phyloP scores from a whole-genome alignment of 1,140 invertebrate genomes.

The Helicoverpa zea region DNA sequence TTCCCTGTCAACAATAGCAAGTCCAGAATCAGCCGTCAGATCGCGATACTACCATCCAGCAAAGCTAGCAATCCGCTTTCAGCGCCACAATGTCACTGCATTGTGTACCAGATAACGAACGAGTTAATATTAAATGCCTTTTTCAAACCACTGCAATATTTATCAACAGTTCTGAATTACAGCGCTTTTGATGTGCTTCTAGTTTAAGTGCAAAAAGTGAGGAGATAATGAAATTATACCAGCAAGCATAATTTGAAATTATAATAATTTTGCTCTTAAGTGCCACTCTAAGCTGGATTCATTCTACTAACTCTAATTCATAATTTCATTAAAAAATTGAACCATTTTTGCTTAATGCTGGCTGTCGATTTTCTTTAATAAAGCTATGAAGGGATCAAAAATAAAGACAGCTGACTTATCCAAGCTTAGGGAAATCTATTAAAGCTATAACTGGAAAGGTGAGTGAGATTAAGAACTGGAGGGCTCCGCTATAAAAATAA shows the following conservation, averaged over 20 bases:
- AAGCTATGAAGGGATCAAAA: too few species aligned
- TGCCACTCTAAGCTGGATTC: not conserved
- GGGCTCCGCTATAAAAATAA: not conserved
- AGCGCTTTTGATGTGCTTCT: constrained; percentile 18
- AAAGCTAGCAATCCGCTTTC: constrained; percentile 30
- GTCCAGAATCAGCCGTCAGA: not conserved
- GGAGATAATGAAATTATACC: constrained; percentile 1
- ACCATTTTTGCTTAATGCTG: not conserved
- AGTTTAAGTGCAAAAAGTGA: constrained; percentile 11
- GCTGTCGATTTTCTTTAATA: too few species aligned
- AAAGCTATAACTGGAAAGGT: not conserved
- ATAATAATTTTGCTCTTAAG: not conserved
- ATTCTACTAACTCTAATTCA: not conserved
- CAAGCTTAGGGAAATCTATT: not conserved
- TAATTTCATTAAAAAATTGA: not conserved
- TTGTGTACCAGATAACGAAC: constrained; percentile 37
- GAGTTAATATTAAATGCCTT: constrained; percentile 41
- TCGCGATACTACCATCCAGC: not conserved
- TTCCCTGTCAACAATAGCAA: not conserved
- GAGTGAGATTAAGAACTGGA: not conserved
- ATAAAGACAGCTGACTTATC: not conserved
- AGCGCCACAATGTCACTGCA: constrained; percentile 21
- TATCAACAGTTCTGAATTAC: constrained; percentile 9
- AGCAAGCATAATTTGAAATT: not conserved
- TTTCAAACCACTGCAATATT: constrained; percentile 28